These are phyloP conservation scores for Monopterus albus DNA, from an alignment of 2,113 vertebrate species.

Conservation along the genomic window DNA sequence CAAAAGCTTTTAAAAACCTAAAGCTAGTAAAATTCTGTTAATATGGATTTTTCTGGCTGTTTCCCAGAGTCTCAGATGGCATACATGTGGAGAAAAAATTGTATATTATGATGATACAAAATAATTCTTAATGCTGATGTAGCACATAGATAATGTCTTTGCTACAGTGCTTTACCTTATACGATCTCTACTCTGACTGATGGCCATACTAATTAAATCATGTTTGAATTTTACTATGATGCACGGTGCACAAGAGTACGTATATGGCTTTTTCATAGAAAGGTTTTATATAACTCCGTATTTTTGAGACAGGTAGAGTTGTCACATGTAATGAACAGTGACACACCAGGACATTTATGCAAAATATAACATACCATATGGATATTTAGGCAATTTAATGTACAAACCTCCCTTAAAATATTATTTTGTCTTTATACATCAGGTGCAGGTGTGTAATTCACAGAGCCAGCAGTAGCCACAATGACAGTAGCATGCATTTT, in stretches of 20 bases:
- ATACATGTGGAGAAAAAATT: neutral
- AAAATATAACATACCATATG: neutral
- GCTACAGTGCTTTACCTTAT: constrained; percentile 19
- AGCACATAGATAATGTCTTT: constrained; percentile 11
- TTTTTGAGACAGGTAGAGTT: neutral
- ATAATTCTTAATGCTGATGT: constrained; percentile 4
- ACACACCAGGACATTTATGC: neutral
- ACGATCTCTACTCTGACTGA: neutral
- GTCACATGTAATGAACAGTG: neutral
- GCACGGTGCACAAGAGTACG: neutral
- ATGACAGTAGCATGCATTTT: constrained; percentile 61
- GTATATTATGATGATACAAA: constrained; percentile 18
- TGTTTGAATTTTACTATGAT: neutral
- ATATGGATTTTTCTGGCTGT: neutral
- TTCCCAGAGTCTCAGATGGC: constrained; percentile 7
- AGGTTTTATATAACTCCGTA: neutral
- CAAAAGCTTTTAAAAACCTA: constrained; percentile 25
- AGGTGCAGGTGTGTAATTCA: constrained; percentile 27
- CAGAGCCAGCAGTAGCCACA: constrained; percentile 28
- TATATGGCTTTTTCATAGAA: neutral
- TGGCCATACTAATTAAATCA: neutral
- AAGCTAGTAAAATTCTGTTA: constrained; percentile 12
- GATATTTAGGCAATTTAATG: constrained; percentile 1
- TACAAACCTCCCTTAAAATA: constrained; percentile 23
- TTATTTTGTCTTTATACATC: constrained; percentile 4